Base-by-base conservation (phyloP, 1,140 invertebrate genomes). In the Macrostomum lignano region DNA sequence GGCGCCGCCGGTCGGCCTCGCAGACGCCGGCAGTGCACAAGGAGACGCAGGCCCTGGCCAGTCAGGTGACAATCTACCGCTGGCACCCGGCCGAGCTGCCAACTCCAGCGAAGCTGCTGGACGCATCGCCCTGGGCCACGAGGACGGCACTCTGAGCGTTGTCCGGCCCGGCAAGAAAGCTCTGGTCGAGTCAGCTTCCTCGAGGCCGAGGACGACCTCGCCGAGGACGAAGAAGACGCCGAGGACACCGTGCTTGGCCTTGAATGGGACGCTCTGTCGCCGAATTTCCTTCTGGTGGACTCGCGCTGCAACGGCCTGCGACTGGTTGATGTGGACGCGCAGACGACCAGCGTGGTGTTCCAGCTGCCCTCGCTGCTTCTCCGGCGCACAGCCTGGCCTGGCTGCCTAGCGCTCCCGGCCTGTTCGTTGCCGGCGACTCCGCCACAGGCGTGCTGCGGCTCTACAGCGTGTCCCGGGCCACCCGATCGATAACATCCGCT, bases 351-450 rank as follows among this genome's bases (percentile, higher is more conserved):
- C 11, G 56, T 48, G 25, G 40, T 38, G 11, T 62, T 55, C 36
- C 36, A 42, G 7, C 38, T 51, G 14, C 58, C 58, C 1, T 51
- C 37, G 48, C 47, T 17, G 53, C 56, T 4, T 41, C 49, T 14
- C 37, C 47, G 15, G 45, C 53, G 17, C 46, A 49, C 26, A 51
- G 47, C 5, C 30, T 61, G 4, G 45, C 52, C 6, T 62, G 61
- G 61, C 42, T 63, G 9, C 42, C 42, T 5, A 44, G 46, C 29
- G 58, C 58, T 14, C 58, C 61, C 6, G 61, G 60, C 22, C 55
- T 62, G 47, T 62, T 62, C 46, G 41, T 63, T 9, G 55, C 58
- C 21, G 57, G 55, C 36, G 60, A 63, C 48, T 36, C 40, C 15
- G 43, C 50, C 33, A 46, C 49, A 38, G 60, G 60, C 11, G 48